phyloP scores from a whole-genome alignment of 1,140 invertebrate species.

The Drepana arcuata region DNA sequence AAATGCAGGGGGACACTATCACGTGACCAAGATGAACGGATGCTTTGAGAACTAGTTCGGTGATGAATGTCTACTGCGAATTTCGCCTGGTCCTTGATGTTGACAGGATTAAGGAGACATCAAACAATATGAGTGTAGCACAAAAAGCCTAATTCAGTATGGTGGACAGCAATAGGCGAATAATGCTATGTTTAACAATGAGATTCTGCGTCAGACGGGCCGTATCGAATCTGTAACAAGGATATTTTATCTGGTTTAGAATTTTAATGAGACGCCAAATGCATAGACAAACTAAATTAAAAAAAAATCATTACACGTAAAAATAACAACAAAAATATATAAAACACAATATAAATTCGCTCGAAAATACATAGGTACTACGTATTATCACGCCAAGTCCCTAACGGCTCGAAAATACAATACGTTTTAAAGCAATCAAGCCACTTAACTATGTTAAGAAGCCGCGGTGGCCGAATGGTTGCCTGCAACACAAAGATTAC shows the following conservation, averaged over 20 bases:
- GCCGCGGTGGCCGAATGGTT: too few species aligned
- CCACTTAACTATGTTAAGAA: too few species aligned
- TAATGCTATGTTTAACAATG: conserved; percentile 6
- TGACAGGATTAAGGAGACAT: conserved; percentile 8
- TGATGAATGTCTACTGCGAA: conserved; percentile 42
- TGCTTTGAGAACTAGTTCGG: conserved; percentile 9
- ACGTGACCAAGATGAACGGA: conserved; percentile 15
- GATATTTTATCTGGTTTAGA: conserved; percentile 2
- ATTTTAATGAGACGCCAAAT: background rate
- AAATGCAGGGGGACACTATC: conserved; percentile 43
- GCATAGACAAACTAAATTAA: background rate
- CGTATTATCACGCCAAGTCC: too few species aligned
- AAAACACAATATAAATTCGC: conserved; percentile 1
- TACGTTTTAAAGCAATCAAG: too few species aligned
- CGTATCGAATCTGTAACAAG: conserved; percentile 50
- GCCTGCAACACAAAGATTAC: too few species aligned
- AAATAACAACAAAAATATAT: conserved; percentile 1
- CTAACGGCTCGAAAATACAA: too few species aligned
- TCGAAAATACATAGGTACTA: too few species aligned
- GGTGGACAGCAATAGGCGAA: conserved; percentile 21
- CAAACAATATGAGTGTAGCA: conserved; percentile 31
- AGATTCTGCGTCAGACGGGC: conserved; percentile 26
- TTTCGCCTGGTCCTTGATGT: conserved; percentile 28
- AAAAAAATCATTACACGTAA: too few species aligned
- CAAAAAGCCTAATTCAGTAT: conserved; percentile 16